Conservation (phyloP, 2,888 invertebrate species). For the Euplexia lucipara region DNA sequence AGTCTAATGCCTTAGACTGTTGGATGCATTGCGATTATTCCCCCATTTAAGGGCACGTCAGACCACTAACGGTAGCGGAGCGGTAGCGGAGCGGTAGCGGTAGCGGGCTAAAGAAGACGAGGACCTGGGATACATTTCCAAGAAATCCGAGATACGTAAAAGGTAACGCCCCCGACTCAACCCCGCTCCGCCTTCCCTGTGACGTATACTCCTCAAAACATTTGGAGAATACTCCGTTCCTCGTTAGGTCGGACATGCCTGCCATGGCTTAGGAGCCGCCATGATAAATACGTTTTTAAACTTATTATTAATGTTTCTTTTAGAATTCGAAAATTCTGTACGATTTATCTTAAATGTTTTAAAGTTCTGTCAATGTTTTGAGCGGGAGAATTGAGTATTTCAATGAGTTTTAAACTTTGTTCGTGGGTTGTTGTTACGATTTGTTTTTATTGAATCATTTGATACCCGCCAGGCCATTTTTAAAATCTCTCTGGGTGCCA, state of each 20-base stretch:
- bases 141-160: constrained; percentile 5
- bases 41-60: constrained; percentile 72
- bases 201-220: constrained; percentile 69
- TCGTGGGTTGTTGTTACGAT: background rate
- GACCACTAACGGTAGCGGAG: constrained; percentile 16
- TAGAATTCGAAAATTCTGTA: constrained; percentile 56
- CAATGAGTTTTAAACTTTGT: constrained; percentile 50
- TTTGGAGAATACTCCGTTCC: constrained; percentile 73
- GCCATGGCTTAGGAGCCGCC: constrained; percentile 60
- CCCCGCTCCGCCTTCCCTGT: constrained; percentile 53
- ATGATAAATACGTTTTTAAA: constrained; percentile 73
- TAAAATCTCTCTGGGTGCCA: no score
- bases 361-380: constrained; percentile 58
- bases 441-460: constrained; percentile 29
- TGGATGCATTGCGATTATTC: constrained; percentile 84
- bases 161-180: constrained; percentile 13
- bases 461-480: background rate
- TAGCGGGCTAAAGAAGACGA: background rate
- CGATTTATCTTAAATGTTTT: constrained; percentile 61
- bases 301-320: constrained; percentile 71
- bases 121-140: background rate
- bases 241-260: constrained; percentile 82
- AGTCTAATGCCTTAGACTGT: constrained; percentile 55
- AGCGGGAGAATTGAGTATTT: constrained; percentile 43
- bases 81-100: background rate